Percentiles rank a stretch among this genome's conserved stretches.
Conservation (phyloP, 2,888 invertebrate genomes). For the Oscheius sp. region DNA sequence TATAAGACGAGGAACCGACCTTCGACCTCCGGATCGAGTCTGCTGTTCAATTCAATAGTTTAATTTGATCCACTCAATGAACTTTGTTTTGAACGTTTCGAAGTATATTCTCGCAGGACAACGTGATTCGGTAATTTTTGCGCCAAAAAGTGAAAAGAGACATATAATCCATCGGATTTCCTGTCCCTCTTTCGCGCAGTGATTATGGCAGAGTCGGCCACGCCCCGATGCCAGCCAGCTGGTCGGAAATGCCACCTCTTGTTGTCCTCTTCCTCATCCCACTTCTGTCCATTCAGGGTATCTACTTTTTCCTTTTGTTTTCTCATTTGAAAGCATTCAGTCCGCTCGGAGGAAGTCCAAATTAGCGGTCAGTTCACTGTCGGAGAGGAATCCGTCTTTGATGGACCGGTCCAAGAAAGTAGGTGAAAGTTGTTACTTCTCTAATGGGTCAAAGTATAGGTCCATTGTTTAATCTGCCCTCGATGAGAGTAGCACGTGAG, state of each 20-base stretch:
- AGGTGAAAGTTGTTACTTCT: not conserved
- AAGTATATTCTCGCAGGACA: not conserved
- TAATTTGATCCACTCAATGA: conserved; percentile 1
- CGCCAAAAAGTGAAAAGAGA: too few relatives aligned
- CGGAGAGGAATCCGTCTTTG: conserved; percentile 5
- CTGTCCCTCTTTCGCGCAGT: conserved; percentile 29
- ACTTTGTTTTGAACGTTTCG: not conserved
- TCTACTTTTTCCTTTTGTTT: not conserved
- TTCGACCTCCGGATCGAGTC: conserved; percentile 63
- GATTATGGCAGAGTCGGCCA: conserved; percentile 30
- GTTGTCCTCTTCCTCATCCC: conserved; percentile 31
- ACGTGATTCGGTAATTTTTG: not conserved
- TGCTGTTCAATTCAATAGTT: conserved; percentile 64
- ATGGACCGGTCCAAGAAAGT: conserved; percentile 21
- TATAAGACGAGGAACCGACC: conserved; percentile 45
- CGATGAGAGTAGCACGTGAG: conserved; percentile 33
- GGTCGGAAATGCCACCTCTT: conserved; percentile 31
- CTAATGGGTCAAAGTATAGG: not conserved
- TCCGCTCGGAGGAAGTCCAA: conserved; percentile 13
- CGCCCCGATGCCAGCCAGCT: conserved; percentile 30
- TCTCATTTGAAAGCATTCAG: not conserved
- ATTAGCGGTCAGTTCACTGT: conserved; percentile 27
- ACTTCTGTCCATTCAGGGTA: conserved; percentile 20
- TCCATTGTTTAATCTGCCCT: conserved; percentile 27
- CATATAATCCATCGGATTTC: conserved; percentile 5